Conservation (phyloP, 23 tunicate genomes). For the Styela plicata region DNA sequence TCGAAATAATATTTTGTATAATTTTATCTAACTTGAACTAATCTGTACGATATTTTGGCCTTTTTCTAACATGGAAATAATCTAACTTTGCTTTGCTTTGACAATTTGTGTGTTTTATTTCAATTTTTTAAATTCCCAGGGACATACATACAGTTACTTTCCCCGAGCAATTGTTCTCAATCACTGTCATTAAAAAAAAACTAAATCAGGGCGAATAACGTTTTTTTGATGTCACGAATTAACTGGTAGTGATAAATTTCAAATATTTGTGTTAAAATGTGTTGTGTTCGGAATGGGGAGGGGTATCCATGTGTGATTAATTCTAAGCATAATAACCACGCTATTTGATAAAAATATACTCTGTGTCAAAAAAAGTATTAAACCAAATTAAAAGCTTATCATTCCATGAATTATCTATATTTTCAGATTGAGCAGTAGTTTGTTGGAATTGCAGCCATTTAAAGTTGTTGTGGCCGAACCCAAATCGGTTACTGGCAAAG, state of each 20-base stretch:
- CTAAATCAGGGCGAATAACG: too few species aligned
- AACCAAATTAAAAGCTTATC: not conserved
- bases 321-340: too few species aligned
- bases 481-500: constrained; percentile 13
- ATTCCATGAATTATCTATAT: not conserved
- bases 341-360: not conserved
- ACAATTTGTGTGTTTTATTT: too few species aligned
- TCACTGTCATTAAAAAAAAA: too few species aligned
- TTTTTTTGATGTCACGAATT: not conserved
- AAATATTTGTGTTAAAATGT: too few species aligned
- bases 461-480: constrained; percentile 17
- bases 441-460: constrained; percentile 20
- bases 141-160: too few species aligned
- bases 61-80: too few species aligned
- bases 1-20: too few species aligned
- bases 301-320: too few species aligned
- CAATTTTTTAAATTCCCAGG: too few species aligned
- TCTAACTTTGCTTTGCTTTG: not conserved
- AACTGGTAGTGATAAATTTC: not conserved
- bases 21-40: not conserved
- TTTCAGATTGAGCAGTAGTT: constrained; percentile 26
- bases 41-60: not conserved
- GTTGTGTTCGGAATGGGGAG: too few species aligned
- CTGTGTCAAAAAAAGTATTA: not conserved
- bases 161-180: too few species aligned